Evolutionary conservation across 37 sponge, comb jelly and placozoan genomes (phyloP), one percentile per base, ranked within the genome.

Genomic region (Geodia barretti): DNA sequence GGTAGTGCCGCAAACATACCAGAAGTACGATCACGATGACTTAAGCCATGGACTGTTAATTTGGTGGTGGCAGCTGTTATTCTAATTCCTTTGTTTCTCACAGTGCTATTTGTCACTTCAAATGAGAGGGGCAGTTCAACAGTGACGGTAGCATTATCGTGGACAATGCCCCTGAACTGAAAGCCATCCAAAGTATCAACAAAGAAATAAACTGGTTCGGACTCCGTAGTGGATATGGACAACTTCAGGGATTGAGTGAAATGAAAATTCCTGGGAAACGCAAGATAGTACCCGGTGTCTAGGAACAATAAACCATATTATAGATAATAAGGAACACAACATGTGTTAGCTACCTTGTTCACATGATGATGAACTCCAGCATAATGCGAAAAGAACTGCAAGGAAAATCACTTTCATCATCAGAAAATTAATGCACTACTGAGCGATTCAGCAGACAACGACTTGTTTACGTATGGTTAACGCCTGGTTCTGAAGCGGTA

Each of bases 1-100:
- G 91, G 91, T n/a, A 85, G 26, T 3, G 82, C 86, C 9, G 85
- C 59, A 38, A 68, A 85, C 33, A 77, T 77, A 76, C 85, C 91
- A 25, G 81, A 65, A 35, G 91, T 68, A 32, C 33, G 28, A n/a
- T 28, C 24, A 30, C 3, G 60, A 41, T 75, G 61, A 71, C 69
- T 59, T 33, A 75, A 67, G 14, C 82, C 86, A 79, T 84, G 84
- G 4, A 89, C 80, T 37, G 74, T 42, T 32, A 89, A 75, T 67
- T 39, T 79, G 25, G 34, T 66, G 21, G 65, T 42, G 65, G 68
- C 79, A 47, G 84, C 76, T 26, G 54, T 32, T 4, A 84, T 35
- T 39, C 65, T 60, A 31, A 84, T 68, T 31, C 77, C 84, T 76
- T 84, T 84, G 39, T 81, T 71, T 81, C 72, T 30, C 7, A 71